Evolutionary conservation across 2,888 invertebrate genomes (phyloP).

Genomic region (Amphipyra tragopoginis): DNA sequence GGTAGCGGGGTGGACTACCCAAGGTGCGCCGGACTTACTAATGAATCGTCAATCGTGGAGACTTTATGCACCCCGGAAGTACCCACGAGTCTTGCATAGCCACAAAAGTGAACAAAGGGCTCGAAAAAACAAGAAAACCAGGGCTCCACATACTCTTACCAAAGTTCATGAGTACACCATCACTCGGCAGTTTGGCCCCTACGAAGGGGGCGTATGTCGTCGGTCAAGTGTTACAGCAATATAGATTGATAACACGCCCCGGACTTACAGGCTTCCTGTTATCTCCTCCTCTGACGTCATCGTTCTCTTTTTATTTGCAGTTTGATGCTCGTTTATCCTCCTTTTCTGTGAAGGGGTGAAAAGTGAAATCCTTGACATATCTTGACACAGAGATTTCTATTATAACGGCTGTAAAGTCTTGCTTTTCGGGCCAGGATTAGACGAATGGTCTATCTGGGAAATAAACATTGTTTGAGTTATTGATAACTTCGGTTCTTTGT

Average conservation of each 20-base stretch:
- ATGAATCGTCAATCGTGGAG: too few species aligned
- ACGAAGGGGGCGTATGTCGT: conserved; percentile 40
- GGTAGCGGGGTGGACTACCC: too few species aligned
- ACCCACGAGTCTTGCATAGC: too few species aligned
- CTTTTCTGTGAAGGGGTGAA: conserved; percentile 20
- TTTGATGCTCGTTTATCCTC: conserved; percentile 19
- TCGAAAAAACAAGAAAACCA: too few species aligned
- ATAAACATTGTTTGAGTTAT: too few species aligned
- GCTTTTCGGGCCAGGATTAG: neutral
- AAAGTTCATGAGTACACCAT: conserved; percentile 35
- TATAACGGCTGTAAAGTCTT: too few species aligned
- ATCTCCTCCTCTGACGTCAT: conserved; percentile 45
- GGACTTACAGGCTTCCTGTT: conserved; percentile 53
- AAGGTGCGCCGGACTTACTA: too few species aligned
- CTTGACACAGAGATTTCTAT: too few species aligned
- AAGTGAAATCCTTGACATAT: neutral
- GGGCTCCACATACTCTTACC: neutral
- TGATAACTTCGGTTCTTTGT: too few species aligned
- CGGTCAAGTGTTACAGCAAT: conserved; percentile 54
- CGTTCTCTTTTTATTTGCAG: conserved; percentile 39
- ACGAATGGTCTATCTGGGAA: too few species aligned
- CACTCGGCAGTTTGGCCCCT: conserved; percentile 27
- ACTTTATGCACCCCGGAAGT: too few species aligned
- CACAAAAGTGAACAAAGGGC: too few species aligned
- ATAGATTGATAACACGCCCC: conserved; percentile 58